Base-by-base conservation (phyloP, 2,113 vertebrate genomes). In the Sigmodon hispidus region DNA sequence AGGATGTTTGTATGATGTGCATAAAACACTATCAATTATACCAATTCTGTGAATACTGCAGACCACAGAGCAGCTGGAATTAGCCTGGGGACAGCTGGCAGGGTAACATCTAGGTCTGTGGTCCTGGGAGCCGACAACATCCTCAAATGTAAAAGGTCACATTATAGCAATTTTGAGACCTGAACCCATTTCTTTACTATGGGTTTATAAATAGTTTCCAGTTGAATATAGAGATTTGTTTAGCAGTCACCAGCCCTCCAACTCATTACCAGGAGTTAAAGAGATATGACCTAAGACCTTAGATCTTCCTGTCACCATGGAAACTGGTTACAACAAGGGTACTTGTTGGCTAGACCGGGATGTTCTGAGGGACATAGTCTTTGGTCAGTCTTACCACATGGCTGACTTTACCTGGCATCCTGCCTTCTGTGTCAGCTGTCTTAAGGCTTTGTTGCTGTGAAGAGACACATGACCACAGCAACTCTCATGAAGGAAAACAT, bases 11-110 rank as follows among this genome's bases (percentile, higher is more conserved):
- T 43, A 21, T 11, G 17, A 24, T 76, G 11, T n/a, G 72, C 3
- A 22, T 3, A 5, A 70, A 52, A 21, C 22, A 26, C 15, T 0
- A 36, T 57, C 57, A 16, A 1, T 45, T 34, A 24, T 13, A 1
- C 9, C 0, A 24, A 4, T 22, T 3, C 0, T 36, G 63, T 0
- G 9, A 50, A n/a, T 26, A 3, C 12, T 9, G n/a, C 88, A 0
- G 26, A 10, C 48, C 9, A 5, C 3, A 10, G 1, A 3, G 48
- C n/a, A 31, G 65, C 21, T 10, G 34, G 63, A 69, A 65, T 57
- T 75, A 21, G 17, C 24, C 43, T 8, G 59, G 67, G 55, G 2
- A 15, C 57, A 73, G 24, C 21, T 40, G 36, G 22, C 16, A 0
- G 36, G n/a, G 50, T 5, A 5, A 52, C 11, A 1, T 31, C n/a